phyloP scores from a whole-genome alignment of 2,113 vertebrate species.

The Vombatus ursinus region DNA sequence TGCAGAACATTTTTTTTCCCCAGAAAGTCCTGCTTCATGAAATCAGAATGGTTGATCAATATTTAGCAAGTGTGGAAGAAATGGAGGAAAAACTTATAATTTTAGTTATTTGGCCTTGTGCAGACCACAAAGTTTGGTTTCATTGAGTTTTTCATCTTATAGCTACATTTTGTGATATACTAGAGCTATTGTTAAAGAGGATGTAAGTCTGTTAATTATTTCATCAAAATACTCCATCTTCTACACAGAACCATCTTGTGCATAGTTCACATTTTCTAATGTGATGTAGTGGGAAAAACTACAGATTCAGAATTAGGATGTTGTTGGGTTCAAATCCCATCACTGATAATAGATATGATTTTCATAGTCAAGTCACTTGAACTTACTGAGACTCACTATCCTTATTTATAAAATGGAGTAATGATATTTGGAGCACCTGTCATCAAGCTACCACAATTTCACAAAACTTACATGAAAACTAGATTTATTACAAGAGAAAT shows the following conservation, averaged over 20 bases:
- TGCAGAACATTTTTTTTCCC: neutral
- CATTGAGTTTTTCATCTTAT: neutral
- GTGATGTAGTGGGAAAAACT: neutral
- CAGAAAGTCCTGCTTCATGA: neutral
- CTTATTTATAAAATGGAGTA: neutral
- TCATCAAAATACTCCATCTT: neutral
- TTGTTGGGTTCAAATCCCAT: neutral
- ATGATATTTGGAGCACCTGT: neutral
- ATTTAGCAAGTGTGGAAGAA: neutral
- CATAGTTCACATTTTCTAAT: neutral
- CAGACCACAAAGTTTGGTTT: neutral
- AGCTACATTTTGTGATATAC: neutral
- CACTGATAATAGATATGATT: neutral
- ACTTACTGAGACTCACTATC: too few relatives aligned
- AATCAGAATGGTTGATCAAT: neutral
- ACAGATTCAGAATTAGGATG: neutral
- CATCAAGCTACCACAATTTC: too few relatives aligned
- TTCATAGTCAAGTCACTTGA: neutral
- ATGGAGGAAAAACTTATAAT: neutral
- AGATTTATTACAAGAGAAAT: neutral
- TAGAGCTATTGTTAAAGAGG: neutral
- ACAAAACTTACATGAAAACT: too few relatives aligned
- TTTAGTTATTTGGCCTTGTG: neutral
- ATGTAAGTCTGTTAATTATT: neutral
- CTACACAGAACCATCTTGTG: neutral